A percentile compares a stretch with the other conserved stretches of the same genome.
These are phyloP conservation scores for Aphelenchoides besseyi DNA, from an alignment of 1,140 invertebrate species.

Conservation along the genomic window DNA sequence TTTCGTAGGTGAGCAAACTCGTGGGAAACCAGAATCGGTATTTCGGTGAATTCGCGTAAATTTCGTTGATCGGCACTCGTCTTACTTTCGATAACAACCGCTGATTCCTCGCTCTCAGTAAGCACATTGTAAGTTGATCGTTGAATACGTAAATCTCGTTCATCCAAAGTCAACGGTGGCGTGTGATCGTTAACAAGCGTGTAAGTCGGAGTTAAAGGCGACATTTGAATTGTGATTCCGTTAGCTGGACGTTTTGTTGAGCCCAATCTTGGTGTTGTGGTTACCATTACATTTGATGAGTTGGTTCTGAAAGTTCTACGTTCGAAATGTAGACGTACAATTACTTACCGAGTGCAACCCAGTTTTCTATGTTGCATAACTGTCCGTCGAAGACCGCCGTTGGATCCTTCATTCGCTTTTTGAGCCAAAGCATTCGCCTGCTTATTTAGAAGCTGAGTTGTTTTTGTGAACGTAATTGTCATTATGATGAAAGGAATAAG, in stretches of 20 bases:
- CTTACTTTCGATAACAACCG: neutral
- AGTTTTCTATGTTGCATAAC: slow-evolving; percentile 52
- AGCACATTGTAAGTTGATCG: neutral
- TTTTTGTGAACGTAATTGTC: slow-evolving; percentile 85
- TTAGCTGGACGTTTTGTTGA: neutral
- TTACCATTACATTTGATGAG: neutral
- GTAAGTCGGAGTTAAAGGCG: neutral
- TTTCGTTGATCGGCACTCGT: neutral
- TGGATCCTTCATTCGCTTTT: slow-evolving; percentile 33
- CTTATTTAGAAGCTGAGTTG: slow-evolving; percentile 74
- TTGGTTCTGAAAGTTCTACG: slow-evolving; percentile 10
- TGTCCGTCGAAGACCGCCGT: slow-evolving; percentile 51
- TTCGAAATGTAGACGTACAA: neutral
- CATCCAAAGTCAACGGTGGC: neutral
- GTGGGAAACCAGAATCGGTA: neutral
- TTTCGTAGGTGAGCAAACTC: neutral
- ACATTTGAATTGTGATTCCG: slow-evolving; percentile 13
- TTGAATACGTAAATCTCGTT: neutral
- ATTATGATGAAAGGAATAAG: slow-evolving; percentile 90
- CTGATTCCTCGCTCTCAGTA: neutral
- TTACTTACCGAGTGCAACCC: slow-evolving; percentile 36
- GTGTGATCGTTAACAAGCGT: neutral
- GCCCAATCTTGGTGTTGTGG: neutral
- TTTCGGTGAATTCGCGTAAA: neutral
- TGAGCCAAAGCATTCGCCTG: slow-evolving; percentile 62